phyloP scores from a whole-genome alignment of 2,113 vertebrate genomes.

The Sebastes fasciatus region DNA sequence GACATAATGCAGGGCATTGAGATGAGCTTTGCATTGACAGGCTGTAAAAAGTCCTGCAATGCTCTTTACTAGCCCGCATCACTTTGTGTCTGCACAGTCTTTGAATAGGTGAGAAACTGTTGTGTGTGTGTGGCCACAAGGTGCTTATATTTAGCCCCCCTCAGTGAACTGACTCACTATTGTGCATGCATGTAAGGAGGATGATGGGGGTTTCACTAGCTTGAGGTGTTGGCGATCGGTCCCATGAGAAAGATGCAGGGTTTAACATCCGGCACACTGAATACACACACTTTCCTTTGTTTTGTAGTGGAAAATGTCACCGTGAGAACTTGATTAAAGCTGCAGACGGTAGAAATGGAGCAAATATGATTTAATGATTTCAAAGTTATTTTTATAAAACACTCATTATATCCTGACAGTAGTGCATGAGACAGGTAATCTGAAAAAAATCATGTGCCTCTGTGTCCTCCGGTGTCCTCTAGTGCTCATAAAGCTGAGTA shows the following conservation, averaged over 20 bases:
- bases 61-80: constrained; percentile 6
- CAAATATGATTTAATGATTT: too few species aligned
- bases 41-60: constrained; percentile 36
- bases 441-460: too few species aligned
- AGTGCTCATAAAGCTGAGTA: too few species aligned
- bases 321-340: not conserved
- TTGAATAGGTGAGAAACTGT: constrained; percentile 12
- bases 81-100: constrained; percentile 8
- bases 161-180: constrained; percentile 38
- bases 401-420: too few species aligned
- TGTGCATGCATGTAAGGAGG: constrained; percentile 15
- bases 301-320: not conserved
- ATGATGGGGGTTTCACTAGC: constrained; percentile 31
- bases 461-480: too few species aligned
- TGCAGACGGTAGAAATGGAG: too few species aligned
- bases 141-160: constrained; percentile 46
- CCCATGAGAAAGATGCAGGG: not conserved
- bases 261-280: not conserved
- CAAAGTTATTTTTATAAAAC: too few species aligned
- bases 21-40: constrained; percentile 55
- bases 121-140: constrained; percentile 24
- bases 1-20: constrained; percentile 48
- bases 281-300: constrained; percentile 2
- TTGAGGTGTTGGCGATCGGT: constrained; percentile 12
- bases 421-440: too few species aligned